A percentile compares a stretch with the other conserved stretches of the same genome.
phyloP scores from a whole-genome alignment of 2,113 vertebrate species.

The Chaenocephalus aceratus region DNA sequence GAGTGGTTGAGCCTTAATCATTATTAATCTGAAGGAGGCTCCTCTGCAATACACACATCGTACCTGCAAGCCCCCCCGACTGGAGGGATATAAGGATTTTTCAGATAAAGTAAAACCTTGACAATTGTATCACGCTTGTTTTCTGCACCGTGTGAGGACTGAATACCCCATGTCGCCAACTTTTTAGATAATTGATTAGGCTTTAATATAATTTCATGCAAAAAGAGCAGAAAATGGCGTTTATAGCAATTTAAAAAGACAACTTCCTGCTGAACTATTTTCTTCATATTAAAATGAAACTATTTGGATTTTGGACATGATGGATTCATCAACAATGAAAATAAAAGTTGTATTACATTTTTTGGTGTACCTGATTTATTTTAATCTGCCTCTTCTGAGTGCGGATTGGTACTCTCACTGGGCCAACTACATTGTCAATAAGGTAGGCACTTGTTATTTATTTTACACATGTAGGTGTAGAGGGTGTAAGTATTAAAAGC shows the following conservation, averaged over 20 bases:
- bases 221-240: no score
- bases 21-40: constrained; percentile 64
- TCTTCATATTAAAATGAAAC: background rate
- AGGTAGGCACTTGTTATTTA: constrained; percentile 27
- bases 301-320: no score
- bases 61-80: constrained; percentile 37
- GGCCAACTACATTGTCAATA: constrained; percentile 18
- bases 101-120: constrained; percentile 51
- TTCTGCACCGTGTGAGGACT: background rate
- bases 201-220: no score
- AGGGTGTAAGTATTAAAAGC: constrained; percentile 21
- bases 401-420: constrained; percentile 3
- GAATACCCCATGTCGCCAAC: no score
- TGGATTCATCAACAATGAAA: no score
- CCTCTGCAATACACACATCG: constrained; percentile 30
- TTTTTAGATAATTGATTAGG: no score
- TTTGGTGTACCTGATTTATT: constrained; percentile 6
- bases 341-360: no score
- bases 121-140: constrained; percentile 30
- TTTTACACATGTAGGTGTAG: constrained; percentile 38
- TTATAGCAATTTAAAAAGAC: no score
- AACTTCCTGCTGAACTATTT: no score
- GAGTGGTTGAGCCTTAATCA: constrained; percentile 60
- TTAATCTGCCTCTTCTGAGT: background rate
- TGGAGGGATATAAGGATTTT: constrained; percentile 47